Evolutionary conservation across 2,113 vertebrate genomes (phyloP).

Genomic region (Sinocyclocheilus grahami): DNA sequence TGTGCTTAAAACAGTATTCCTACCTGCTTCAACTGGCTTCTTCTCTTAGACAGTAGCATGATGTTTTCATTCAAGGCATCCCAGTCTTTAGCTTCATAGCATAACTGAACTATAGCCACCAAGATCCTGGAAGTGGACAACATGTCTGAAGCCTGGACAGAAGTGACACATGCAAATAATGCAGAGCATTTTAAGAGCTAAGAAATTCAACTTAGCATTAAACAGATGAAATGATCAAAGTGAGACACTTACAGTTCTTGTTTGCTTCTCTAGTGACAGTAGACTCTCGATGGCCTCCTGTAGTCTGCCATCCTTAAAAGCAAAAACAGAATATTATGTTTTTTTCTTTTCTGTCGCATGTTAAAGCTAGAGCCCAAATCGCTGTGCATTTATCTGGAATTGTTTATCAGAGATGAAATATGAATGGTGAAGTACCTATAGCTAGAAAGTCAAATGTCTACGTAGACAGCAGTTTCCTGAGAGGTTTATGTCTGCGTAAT

Average conservation of each 20-base stretch:
- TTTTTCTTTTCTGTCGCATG: neutral
- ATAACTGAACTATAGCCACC: slow-evolving; percentile 96
- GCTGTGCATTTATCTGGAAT: neutral
- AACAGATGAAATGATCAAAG: neutral
- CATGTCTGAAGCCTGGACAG: slow-evolving; percentile 93
- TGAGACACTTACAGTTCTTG: slow-evolving; percentile 85
- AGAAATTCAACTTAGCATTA: neutral
- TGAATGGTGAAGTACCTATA: neutral
- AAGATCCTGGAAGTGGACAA: slow-evolving; percentile 95
- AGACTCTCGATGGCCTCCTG: slow-evolving; percentile 96
- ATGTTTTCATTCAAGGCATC: slow-evolving; percentile 98
- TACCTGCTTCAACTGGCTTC: slow-evolving; percentile 98
- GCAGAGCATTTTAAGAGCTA: neutral
- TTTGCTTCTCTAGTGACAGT: slow-evolving; percentile 96
- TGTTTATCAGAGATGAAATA: neutral
- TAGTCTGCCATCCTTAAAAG: slow-evolving; percentile 88
- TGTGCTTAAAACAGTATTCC: slow-evolving; percentile 38
- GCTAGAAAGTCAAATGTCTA: neutral
- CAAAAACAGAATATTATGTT: neutral
- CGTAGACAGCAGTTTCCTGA: neutral
- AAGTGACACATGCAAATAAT: neutral
- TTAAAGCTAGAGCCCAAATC: neutral
- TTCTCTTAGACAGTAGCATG: slow-evolving; percentile 93
- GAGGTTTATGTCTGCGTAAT: neutral
- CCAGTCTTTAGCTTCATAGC: slow-evolving; percentile 95